Evolutionary conservation across 2,888 invertebrate genomes (phyloP), one percentile per base, ranked within the genome.

Genomic region (Vanessa cardui): DNA sequence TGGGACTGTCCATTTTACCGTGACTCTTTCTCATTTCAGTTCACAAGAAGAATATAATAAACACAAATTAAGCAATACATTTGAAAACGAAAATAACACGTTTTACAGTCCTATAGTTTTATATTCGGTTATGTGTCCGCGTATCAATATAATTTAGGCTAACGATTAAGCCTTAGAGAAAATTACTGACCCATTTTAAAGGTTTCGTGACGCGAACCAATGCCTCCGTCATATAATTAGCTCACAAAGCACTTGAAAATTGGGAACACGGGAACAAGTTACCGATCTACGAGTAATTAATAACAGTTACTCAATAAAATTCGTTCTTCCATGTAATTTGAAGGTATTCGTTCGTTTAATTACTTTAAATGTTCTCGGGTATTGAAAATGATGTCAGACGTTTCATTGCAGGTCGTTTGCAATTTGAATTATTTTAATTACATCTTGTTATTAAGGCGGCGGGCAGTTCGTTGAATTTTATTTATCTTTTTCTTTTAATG

Each of bases 261-360:
- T 20, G 12, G 47, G 44, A 20, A 47, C 31, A 59, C 50, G 50
- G 33, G 39, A 39, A 31, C 59, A 31, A 47, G 20, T 20, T 49
- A 18, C 18, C 49, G 50, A 54, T 54, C 54, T 54, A 31, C 54
- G 16, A 54, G 54, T 54, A 54, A 54, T 54, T 54, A 31, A 54
- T 54, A 54, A 54, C 54, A 31, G 31, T 54, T 54, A 31, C 59
- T 52, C 65, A 52, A 66, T 67, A 67, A 67, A 58, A 67, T 44
- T 45, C 62, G 39, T 31, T 62, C 61, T 58, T 21, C 66, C 66
- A 58, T 67, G 45, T 50, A 62, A 67, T 52, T 66, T 61, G 33
- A 60, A 61, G 60, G 52, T 66, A 66, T 47, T 64, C 59, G 54
- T 54, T 20, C 59, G 31, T 59, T 64, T 49, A 49, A 58, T 58